Percentiles rank a stretch among this genome's conserved stretches.
These are phyloP conservation scores for human (Homo sapiens) DNA, from an alignment of 2,113 vertebrate genomes.

Conservation along the genomic window DNA sequence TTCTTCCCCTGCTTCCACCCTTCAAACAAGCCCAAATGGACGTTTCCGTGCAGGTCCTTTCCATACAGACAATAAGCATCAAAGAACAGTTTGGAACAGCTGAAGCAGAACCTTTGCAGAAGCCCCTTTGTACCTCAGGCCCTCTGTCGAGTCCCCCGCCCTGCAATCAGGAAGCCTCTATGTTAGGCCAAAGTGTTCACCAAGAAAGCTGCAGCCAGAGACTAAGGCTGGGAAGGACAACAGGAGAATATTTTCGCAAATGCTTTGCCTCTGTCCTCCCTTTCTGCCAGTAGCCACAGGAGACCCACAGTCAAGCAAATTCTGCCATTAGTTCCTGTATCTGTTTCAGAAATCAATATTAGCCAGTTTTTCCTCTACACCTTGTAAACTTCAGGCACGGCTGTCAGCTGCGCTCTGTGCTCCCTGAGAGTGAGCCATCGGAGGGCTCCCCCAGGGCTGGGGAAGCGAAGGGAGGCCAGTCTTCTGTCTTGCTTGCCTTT, in stretches of 20 bases:
- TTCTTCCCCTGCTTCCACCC: neutral
- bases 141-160: neutral
- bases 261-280: neutral
- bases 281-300: conserved; percentile 26
- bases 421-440: neutral
- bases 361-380: neutral
- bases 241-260: neutral
- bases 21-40: neutral
- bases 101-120: neutral
- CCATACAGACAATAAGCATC: neutral
- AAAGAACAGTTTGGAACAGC: neutral
- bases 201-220: neutral
- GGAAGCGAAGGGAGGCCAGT: neutral
- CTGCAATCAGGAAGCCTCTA: neutral
- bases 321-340: conserved; percentile 47
- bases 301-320: conserved; percentile 35
- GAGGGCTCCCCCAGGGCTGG: neutral
- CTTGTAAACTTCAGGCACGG: neutral
- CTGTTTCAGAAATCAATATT: conserved; percentile 37
- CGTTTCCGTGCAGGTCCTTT: neutral
- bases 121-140: neutral
- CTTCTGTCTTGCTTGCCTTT: neutral
- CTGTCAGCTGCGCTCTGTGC: neutral
- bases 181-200: neutral
- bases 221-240: neutral